These are phyloP conservation scores for Gallinago nigripennis DNA, from an alignment of 2,797 vertebrate species.

Conservation along the genomic window DNA sequence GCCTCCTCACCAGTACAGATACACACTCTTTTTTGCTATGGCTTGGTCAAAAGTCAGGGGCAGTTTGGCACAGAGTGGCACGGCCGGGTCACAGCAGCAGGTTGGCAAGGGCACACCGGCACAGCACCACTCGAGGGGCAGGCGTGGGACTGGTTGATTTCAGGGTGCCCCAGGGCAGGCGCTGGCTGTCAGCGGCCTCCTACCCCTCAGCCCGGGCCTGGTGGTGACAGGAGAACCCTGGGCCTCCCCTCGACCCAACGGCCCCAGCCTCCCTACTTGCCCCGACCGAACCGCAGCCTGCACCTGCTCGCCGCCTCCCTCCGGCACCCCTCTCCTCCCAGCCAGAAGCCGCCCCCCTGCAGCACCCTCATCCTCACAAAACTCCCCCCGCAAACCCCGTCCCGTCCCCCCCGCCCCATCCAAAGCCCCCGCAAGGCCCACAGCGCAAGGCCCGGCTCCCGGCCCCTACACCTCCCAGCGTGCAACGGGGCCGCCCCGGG, in stretches of 20 bases:
- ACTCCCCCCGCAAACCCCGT: not conserved
- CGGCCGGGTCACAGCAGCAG: accelerated
- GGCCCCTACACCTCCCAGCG: not conserved
- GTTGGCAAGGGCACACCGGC: accelerated
- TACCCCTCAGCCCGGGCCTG: not conserved
- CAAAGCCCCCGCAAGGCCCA: not conserved
- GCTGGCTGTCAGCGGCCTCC: not conserved
- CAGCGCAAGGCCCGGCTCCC: no score
- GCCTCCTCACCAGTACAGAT: accelerated
- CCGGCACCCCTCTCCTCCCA: not conserved
- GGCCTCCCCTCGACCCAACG: not conserved
- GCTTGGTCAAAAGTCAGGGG: not conserved
- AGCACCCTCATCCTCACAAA: not conserved
- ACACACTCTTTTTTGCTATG: no score
- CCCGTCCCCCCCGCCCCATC: not conserved
- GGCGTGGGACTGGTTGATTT: accelerated
- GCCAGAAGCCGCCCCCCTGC: no score
- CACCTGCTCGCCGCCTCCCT: not conserved
- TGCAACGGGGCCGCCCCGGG: no score
- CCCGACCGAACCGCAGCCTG: not conserved
- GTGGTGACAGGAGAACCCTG: accelerated
- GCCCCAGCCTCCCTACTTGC: not conserved
- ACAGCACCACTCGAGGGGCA: not conserved
- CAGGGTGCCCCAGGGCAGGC: not conserved
- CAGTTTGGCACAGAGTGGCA: not conserved